Conservation (phyloP, 2,797 vertebrate genomes). For the Gymnodraco acuticeps region DNA sequence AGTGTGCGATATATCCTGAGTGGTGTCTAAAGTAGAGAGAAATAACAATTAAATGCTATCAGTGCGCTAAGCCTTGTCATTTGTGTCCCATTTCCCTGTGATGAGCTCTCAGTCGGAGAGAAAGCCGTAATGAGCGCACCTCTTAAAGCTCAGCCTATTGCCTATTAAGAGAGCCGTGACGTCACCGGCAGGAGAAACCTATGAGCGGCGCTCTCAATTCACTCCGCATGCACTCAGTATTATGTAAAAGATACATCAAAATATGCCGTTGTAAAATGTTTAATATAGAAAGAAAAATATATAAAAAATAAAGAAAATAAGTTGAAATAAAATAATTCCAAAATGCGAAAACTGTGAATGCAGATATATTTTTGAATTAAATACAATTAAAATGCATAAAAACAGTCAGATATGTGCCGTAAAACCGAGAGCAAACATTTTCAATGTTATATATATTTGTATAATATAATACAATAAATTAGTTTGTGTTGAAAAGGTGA, state of each 20-base stretch:
- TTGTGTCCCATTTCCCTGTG: conserved; percentile 42
- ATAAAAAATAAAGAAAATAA: too few relatives aligned
- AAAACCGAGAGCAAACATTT: too few relatives aligned
- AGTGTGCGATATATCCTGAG: conserved; percentile 41
- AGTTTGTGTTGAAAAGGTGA: too few relatives aligned
- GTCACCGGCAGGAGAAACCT: conserved; percentile 83
- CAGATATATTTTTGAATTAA: too few relatives aligned
- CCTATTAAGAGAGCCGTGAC: conserved; percentile 82
- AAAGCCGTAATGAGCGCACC: conserved; percentile 84
- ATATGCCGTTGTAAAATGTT: not conserved
- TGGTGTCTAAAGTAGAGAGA: conserved; percentile 26
- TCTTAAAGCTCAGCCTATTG: conserved; percentile 82
- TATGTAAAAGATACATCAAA: not conserved
- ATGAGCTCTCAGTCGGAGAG: conserved; percentile 46
- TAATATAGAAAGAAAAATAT: not conserved
- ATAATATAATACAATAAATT: too few relatives aligned
- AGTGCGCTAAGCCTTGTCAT: conserved; percentile 39
- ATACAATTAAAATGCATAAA: not conserved
- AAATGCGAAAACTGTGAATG: too few relatives aligned
- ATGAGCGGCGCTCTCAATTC: conserved; percentile 73
- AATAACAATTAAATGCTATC: conserved; percentile 20
- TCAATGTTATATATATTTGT: too few relatives aligned
- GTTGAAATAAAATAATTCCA: too few relatives aligned
- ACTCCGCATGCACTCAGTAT: not conserved
- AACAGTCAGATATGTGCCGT: not conserved